Percentiles rank a stretch among this genome's conserved stretches.
Conservation (phyloP, 1,140 invertebrate species). For the Mya arenaria region DNA sequence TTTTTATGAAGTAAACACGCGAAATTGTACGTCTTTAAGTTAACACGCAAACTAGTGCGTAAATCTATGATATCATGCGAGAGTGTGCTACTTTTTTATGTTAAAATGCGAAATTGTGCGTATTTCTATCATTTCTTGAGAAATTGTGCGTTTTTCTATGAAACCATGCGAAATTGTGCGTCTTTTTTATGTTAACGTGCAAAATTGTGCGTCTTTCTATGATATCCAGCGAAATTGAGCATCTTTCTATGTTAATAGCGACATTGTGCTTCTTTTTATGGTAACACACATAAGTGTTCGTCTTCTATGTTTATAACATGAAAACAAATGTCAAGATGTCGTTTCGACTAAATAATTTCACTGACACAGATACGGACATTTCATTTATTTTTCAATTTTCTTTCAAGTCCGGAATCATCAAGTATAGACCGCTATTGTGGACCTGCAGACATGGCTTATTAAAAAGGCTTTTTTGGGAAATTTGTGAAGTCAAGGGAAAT, state of each 20-base stretch:
- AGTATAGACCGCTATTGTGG: too few species aligned
- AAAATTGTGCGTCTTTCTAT: not conserved
- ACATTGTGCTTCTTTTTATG: not conserved
- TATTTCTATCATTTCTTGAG: not conserved
- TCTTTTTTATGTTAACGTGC: not conserved
- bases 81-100: not conserved
- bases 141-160: not conserved
- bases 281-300: not conserved
- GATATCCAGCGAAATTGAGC: not conserved
- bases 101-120: not conserved
- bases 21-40: too few species aligned
- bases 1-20: too few species aligned
- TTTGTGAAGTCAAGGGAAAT: too few species aligned
- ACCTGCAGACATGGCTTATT: too few species aligned
- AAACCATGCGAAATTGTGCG: not conserved
- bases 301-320: constrained; percentile 6
- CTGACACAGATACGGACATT: too few species aligned
- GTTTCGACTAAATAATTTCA: too few species aligned
- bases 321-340: not conserved
- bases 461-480: too few species aligned
- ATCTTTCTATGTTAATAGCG: not conserved
- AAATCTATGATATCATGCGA: not conserved
- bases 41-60: not conserved
- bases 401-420: too few species aligned
- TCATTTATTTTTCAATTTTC: too few species aligned